Evolutionary conservation across 2,797 vertebrate species (phyloP), one percentile per base, ranked within the genome.

Genomic region (Yasuhikotakia modesta): DNA sequence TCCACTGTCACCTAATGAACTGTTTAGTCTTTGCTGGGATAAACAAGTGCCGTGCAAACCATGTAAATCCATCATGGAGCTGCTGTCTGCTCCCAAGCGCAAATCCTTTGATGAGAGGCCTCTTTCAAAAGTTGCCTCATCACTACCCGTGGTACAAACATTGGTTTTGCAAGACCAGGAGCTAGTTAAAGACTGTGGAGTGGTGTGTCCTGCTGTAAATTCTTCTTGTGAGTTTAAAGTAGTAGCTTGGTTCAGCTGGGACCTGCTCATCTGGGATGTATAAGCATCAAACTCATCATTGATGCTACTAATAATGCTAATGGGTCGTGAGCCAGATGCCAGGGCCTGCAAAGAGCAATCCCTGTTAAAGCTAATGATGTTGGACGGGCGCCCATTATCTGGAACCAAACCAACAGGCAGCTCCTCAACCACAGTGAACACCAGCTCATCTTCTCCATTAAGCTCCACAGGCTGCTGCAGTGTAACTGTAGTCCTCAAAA

Each of bases 271-370:
- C 12, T 93, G 92, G 3, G 94, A 93, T 3, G 95, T 95, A 84
- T 96, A 98, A 10, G 97, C 96, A 30, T 99, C 98, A 80, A 97
- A 97, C 82, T 98, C 98, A 72, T 99, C 97, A 1, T 97, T 99
- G 87, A 99, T 96, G 87, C 97, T 99, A 88, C 97, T 99, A 82
- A 99, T 98, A 86, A 99, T 99, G 87, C 98, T 99, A 82, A 99
- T 97, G 0, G 98, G 98, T 80, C 97, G 91, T 0, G 98, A 99
- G n/a, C 95, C 96, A 0, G 97, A 98, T 19, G 96, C 95, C 82
- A 98, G 87, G 2, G 97, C 96, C 90, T 95, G 96, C 76, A 98
- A 91, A 68, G 97, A 98, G 83, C 96, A 97, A 89, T 96, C 93
- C 0, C 96, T 99, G 88, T 96, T 94, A 76, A 99, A 95, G 90